phyloP scores from a whole-genome alignment of 2,888 invertebrate genomes.

The Limnephilus auricula region DNA sequence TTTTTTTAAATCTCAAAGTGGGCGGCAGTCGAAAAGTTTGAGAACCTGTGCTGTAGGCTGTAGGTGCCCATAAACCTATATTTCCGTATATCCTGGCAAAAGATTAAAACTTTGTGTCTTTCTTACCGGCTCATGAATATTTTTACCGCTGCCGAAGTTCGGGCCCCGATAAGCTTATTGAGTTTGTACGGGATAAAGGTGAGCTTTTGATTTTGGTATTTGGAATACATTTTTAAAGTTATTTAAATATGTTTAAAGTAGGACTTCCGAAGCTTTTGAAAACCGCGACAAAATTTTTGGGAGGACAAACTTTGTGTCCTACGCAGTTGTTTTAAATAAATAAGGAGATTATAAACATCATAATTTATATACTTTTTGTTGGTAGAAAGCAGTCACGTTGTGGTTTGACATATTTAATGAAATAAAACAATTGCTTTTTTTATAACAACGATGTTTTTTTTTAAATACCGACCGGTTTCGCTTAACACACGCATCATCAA shows the following conservation, averaged over 20 bases:
- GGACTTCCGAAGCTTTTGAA: not conserved
- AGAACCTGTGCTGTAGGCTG: too few relatives aligned
- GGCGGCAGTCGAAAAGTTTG: too few relatives aligned
- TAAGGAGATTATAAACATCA: too few relatives aligned
- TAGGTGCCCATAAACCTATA: not conserved
- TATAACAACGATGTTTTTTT: too few relatives aligned
- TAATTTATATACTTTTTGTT: too few relatives aligned
- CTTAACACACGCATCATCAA: too few relatives aligned
- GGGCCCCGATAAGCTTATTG: not conserved
- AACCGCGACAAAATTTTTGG: not conserved
- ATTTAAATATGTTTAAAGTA: not conserved
- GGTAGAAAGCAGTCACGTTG: too few relatives aligned
- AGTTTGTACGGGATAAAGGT: not conserved
- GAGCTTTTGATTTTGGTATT: not conserved
- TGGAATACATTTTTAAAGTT: not conserved
- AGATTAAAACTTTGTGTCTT: slow-evolving; percentile 2
- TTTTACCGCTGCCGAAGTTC: not conserved
- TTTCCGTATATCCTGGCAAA: not conserved
- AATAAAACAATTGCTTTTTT: too few relatives aligned
- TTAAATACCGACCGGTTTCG: too few relatives aligned
- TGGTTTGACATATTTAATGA: too few relatives aligned
- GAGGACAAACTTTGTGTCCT: not conserved
- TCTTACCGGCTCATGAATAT: not conserved
- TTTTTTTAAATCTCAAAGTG: too few relatives aligned
- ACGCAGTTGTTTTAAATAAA: not conserved